Base-by-base conservation (phyloP, 2,888 invertebrate species). In the Limnephilus marmoratus region DNA sequence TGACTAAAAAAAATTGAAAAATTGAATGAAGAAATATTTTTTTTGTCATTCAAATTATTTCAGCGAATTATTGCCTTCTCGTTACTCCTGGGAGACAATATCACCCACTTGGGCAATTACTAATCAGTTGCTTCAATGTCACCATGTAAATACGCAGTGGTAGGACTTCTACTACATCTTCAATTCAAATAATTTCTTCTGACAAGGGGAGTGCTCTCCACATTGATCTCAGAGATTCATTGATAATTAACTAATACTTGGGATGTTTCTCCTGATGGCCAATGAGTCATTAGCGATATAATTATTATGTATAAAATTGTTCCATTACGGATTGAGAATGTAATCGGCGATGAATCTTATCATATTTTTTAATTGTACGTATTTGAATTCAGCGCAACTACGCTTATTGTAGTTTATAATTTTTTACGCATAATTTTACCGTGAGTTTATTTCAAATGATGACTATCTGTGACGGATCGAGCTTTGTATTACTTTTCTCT, bases 381-480 rank as follows among this genome's bases (percentile, higher is more conserved):
- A 29, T 29, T 34, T 34, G 82, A 82, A 29, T 82, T 82, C 82
- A 82, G 34, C 34, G 31, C 34, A 34, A 82, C 82, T 82, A 82
- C 82, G 82, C 82, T 82, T 82, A 82, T 34, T 82, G 82, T 82
- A 82, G 82, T 82, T 82, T 82, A 82, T 31, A 82, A 82, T 29
- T 82, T 82, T 82, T 82, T 82, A 82, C 34, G 13, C 15, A 34
- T 82, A 82, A 4, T 82, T 82, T 82, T 82, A 82, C 24, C 11
- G 82, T 24, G 34, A 31, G 29, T 82, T 31, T 31, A 82, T 29
- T 31, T 82, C 15, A 34, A 31, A 31, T 31, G 18, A 82, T 31
- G 82, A 24, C 31, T 82, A 82, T 24, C 15, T 49, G 49, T 68
- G 53, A 68, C 53, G 18, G 53, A 24, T 68, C 53, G 53, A 68